Percentiles rank a stretch among this genome's conserved stretches.
These are phyloP conservation scores for Microcebus ravelobensis DNA, from an alignment of 2,113 vertebrate species.

Conservation along the genomic window DNA sequence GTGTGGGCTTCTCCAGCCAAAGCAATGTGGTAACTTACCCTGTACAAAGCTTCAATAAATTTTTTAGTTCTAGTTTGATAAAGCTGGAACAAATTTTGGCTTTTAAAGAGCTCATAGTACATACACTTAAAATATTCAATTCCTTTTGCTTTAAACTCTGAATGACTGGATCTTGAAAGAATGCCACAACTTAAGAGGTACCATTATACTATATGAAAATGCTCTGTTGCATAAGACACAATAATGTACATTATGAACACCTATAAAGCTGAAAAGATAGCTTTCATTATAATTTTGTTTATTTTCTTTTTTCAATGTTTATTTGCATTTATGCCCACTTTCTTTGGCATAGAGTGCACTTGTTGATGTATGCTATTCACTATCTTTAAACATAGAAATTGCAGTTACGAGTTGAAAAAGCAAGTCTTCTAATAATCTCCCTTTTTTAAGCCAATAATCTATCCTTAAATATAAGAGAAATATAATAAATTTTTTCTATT, in stretches of 20 bases:
- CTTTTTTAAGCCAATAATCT: conserved; percentile 29
- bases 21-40: neutral
- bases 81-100: neutral
- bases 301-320: neutral
- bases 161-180: neutral
- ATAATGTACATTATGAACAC: neutral
- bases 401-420: neutral
- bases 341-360: neutral
- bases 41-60: neutral
- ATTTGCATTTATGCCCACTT: neutral
- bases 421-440: conserved; percentile 24
- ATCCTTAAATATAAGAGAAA: conserved; percentile 43
- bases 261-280: neutral
- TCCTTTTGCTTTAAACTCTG: conserved; percentile 24
- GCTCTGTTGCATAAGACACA: neutral
- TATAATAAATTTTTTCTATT: conserved; percentile 5
- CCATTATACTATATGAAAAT: neutral
- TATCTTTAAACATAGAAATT: neutral
- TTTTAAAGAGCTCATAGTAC: neutral
- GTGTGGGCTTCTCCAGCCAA: neutral
- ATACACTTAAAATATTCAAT: neutral
- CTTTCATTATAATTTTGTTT: neutral
- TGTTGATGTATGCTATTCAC: neutral
- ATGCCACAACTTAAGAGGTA: neutral
- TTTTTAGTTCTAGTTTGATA: conserved; percentile 29